Evolutionary conservation across 2,797 vertebrate species (phyloP).

Genomic region (Sylvia borin): DNA sequence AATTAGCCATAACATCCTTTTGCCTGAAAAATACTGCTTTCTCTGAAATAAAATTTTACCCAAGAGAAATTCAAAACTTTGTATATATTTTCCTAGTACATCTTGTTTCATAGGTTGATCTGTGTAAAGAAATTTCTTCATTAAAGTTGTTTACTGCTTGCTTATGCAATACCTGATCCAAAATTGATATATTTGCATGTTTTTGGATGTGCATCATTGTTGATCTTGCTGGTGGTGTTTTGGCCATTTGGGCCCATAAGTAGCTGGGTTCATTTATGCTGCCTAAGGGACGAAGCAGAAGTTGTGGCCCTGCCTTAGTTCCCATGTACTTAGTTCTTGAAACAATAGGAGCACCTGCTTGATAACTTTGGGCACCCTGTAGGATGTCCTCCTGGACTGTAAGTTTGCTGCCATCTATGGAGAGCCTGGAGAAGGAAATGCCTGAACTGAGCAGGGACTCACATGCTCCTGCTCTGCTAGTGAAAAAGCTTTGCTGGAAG

Average conservation of each 20-base stretch:
- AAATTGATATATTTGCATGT: rapidly evolving
- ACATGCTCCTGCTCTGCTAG: neutral
- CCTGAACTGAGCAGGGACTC: neutral
- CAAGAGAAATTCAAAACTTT: neutral
- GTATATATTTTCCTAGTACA: neutral
- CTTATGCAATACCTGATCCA: neutral
- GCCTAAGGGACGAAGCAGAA: neutral
- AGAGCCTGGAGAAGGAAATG: neutral
- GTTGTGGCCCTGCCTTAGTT: neutral
- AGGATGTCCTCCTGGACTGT: neutral
- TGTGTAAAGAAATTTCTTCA: neutral
- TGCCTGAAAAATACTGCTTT: neutral
- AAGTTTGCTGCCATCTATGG: neutral
- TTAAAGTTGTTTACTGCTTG: neutral
- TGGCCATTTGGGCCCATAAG: rapidly evolving
- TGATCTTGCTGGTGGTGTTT: neutral
- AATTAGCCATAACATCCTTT: neutral
- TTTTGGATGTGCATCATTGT: neutral
- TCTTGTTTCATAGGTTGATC: neutral
- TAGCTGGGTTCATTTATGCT: neutral
- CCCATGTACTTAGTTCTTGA: neutral
- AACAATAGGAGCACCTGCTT: neutral
- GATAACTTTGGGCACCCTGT: neutral
- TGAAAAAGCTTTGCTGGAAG: neutral
- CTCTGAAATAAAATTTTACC: neutral